Conservation (phyloP, 2,797 vertebrate species). For the Rhyacichthys aspro region DNA sequence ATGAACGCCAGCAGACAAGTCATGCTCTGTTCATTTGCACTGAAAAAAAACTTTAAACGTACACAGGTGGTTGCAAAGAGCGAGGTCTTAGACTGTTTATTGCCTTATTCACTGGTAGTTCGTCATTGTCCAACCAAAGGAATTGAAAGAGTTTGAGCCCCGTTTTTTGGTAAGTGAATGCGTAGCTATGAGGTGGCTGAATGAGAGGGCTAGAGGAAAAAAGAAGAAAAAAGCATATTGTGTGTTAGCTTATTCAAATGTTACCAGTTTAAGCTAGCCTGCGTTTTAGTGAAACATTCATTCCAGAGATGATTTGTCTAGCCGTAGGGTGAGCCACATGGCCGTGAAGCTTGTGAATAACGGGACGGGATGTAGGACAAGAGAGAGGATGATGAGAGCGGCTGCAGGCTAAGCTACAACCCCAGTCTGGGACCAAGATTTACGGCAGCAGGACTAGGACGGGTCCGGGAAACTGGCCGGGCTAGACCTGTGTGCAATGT, state of each 20-base stretch:
- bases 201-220: conserved; percentile 40
- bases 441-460: conserved; percentile 9
- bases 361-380: conserved; percentile 65
- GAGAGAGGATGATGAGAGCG: conserved; percentile 46
- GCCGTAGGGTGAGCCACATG: conserved; percentile 41
- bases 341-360: conserved; percentile 48
- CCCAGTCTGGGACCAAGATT: conserved; percentile 1
- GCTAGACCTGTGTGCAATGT: background rate
- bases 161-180: conserved; percentile 64
- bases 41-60: conserved; percentile 29
- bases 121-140: conserved; percentile 35
- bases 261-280: background rate
- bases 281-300: background rate
- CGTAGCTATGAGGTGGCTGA: conserved; percentile 61
- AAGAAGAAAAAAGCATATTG: conserved; percentile 14
- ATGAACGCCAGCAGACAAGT: conserved; percentile 39
- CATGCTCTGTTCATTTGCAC: conserved; percentile 2
- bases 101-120: conserved; percentile 15
- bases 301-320: conserved; percentile 26
- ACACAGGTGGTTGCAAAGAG: conserved; percentile 26
- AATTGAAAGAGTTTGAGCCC: conserved; percentile 46
- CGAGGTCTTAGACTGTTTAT: conserved; percentile 1
- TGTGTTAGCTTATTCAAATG: conserved; percentile 15
- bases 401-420: conserved; percentile 34
- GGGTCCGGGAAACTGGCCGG: background rate